Base-by-base conservation (phyloP, 2,797 vertebrate species). In the Ceryle rudis region DNA sequence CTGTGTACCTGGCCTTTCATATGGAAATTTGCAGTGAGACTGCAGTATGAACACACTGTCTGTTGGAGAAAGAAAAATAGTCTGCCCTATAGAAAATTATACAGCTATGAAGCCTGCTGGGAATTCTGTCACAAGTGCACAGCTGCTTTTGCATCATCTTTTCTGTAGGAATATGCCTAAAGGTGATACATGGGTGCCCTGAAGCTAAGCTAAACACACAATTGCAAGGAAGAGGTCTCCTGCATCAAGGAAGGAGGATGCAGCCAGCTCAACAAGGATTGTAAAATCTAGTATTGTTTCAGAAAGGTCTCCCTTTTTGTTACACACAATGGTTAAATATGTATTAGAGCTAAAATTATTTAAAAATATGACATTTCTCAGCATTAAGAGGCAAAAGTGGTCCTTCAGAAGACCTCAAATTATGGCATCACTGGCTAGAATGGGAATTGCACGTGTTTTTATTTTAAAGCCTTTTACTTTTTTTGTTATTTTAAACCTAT, bases 371-470 rank as follows among this genome's bases (percentile, higher is more conserved):
- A 82, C 33, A 47, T 54, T 75, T 84, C 33, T 62, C 28, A 29
- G 37, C 11, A 31, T 64, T 42, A 75, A 33, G 54, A 51, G 37
- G 35, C 28, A 41, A 54, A 81, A 65, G 9, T n/a, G 47, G 28
- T 73, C 42, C 31, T 79, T 72, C 54, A 22, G 52, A 62, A 47
- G 73, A 55, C 26, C 35, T 84, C 58, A 66, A 11, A 51, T 41
- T 31, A 15, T 88, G 55, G n/a, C 20, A 79, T 41, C 12, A 5
- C 21, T 77, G 39, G 11, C 20, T 69, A 28, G 33, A 61, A 21
- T 46, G n/a, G 6, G 35, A 33, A 51, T 80, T 62, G 6, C 0
- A 1, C 4, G 2, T 33, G 12, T 29, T 66, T 66, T 89, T 60
- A 33, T 73, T 54, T 88, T 74, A 54, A 86, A 74, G 18, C 39